A percentile compares a stretch with the other conserved stretches of the same genome.
These are phyloP conservation scores for Scolopax rusticola DNA, from an alignment of 2,797 vertebrate genomes.

Conservation along the genomic window DNA sequence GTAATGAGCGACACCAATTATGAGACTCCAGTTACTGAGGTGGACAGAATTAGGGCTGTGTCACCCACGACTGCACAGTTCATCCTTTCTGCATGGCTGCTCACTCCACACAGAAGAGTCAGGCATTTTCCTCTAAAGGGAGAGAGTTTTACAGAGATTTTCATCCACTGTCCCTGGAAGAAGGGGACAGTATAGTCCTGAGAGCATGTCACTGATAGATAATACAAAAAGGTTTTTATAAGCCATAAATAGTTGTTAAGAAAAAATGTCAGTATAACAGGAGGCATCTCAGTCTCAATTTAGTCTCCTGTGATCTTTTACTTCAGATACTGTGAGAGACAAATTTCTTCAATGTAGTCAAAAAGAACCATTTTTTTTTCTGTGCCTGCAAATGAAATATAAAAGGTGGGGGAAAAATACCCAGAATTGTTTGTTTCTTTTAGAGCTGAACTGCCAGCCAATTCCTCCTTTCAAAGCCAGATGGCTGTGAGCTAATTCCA, in stretches of 20 bases:
- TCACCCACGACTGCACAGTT: accelerated
- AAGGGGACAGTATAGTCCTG: background rate
- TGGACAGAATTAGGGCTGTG: background rate
- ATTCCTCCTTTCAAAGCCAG: slow-evolving; percentile 43
- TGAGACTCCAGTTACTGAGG: background rate
- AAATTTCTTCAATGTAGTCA: background rate
- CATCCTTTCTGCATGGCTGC: background rate
- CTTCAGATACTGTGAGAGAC: background rate
- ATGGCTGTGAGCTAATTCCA: slow-evolving; percentile 60
- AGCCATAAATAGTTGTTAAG: background rate
- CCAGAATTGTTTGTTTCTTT: slow-evolving; percentile 1
- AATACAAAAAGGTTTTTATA: background rate
- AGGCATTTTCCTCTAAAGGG: background rate
- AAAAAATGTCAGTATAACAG: background rate
- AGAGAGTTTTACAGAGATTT: background rate
- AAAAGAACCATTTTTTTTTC: background rate
- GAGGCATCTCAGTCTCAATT: background rate
- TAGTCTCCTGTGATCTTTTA: background rate
- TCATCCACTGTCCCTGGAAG: background rate
- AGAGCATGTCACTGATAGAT: background rate
- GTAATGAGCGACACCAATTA: background rate
- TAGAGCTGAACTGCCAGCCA: slow-evolving; percentile 35
- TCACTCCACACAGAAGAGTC: background rate
- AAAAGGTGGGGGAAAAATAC: background rate
- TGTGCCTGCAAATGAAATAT: background rate